Evolutionary conservation across 2,888 invertebrate genomes (phyloP).

Genomic region (Macaria liturata): DNA sequence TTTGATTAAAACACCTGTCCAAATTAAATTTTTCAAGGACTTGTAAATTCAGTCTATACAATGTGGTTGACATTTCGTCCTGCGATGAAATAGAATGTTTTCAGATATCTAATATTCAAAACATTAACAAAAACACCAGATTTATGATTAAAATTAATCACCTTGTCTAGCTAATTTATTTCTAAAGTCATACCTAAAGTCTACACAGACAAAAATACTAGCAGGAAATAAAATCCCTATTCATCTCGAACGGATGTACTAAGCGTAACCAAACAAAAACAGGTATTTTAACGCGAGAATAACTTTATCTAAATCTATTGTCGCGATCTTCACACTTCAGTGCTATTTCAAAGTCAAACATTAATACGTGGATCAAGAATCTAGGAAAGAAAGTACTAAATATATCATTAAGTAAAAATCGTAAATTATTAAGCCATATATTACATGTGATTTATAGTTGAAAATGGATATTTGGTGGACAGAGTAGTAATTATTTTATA

Average conservation of each 20-base stretch:
- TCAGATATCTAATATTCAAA: no score
- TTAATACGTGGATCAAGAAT: not conserved
- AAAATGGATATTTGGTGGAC: not conserved
- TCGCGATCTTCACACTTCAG: slow-evolving; percentile 65
- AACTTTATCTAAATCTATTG: slow-evolving; percentile 35
- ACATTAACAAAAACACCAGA: no score
- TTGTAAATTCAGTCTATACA: no score
- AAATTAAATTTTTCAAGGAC: no score
- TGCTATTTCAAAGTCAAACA: slow-evolving; percentile 53
- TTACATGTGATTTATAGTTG: not conserved
- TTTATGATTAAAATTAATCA: no score
- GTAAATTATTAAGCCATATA: slow-evolving; percentile 2
- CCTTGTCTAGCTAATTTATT: no score
- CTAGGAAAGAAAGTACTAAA: slow-evolving; percentile 6
- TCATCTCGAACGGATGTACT: slow-evolving; percentile 19
- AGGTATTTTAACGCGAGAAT: slow-evolving; percentile 29
- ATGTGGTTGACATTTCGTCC: no score
- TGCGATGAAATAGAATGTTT: no score
- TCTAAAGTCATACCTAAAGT: no score
- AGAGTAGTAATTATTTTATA: not conserved
- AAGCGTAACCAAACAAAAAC: slow-evolving; percentile 24
- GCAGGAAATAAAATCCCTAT: slow-evolving; percentile 18
- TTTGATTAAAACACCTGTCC: no score
- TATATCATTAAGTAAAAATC: not conserved
- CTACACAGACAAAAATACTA: not conserved